Evolutionary conservation across 1,140 invertebrate species (phyloP).

Genomic region (Chrysoperla carnea): DNA sequence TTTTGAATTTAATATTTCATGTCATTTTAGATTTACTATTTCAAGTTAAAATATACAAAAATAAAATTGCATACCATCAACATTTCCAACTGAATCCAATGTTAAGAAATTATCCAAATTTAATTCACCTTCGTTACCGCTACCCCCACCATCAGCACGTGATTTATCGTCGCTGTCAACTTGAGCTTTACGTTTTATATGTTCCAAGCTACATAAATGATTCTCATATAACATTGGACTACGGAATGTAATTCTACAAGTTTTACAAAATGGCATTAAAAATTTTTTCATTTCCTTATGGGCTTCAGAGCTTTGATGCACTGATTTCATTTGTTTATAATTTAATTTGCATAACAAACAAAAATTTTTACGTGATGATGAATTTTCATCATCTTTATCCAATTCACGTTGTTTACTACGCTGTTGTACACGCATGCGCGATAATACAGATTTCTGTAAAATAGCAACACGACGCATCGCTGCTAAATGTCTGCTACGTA

Average conservation of each 20-base stretch:
- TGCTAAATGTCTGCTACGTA: slow-evolving; percentile 43
- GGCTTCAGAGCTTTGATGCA: slow-evolving; percentile 54
- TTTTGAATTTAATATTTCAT: too few relatives aligned
- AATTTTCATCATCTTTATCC: slow-evolving; percentile 43
- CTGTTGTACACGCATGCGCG: slow-evolving; percentile 53
- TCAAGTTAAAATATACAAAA: too few relatives aligned
- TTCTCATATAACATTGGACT: slow-evolving; percentile 67
- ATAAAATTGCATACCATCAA: slow-evolving; percentile 38
- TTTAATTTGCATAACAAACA: slow-evolving; percentile 65
- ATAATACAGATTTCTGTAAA: slow-evolving; percentile 47
- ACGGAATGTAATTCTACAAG: slow-evolving; percentile 51
- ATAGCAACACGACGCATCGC: slow-evolving; percentile 50
- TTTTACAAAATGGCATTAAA: slow-evolving; percentile 57
- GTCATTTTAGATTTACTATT: too few relatives aligned
- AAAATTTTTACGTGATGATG: slow-evolving; percentile 43
- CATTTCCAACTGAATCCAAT: slow-evolving; percentile 66
- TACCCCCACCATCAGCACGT: slow-evolving; percentile 17
- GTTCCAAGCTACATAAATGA: slow-evolving; percentile 58
- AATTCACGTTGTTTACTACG: slow-evolving; percentile 50
- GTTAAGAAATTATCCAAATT: slow-evolving; percentile 71
- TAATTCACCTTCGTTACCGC: slow-evolving; percentile 50
- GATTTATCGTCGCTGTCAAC: slow-evolving; percentile 21
- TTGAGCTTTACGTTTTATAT: slow-evolving; percentile 40
- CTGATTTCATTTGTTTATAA: slow-evolving; percentile 50
- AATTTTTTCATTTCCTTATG: slow-evolving; percentile 67